Conservation (phyloP, 2,888 invertebrate species). For the Chrysodeixis includens region DNA sequence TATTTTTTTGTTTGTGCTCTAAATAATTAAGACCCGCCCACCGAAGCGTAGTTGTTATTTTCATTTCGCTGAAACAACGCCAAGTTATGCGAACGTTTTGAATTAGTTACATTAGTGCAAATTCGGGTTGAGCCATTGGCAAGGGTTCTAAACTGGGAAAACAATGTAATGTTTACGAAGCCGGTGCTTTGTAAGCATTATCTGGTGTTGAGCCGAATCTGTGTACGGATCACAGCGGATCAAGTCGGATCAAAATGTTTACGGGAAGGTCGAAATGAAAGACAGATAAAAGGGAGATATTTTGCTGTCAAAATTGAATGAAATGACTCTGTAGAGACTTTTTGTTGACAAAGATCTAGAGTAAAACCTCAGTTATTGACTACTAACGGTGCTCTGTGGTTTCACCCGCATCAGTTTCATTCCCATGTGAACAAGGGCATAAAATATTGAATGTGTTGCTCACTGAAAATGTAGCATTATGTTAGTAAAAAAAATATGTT, state of each 20-base stretch:
- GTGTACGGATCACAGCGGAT: slow-evolving; percentile 29
- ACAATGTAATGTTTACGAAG: slow-evolving; percentile 32
- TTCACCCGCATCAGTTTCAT: too few species aligned
- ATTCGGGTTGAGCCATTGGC: slow-evolving; percentile 21
- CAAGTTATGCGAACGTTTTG: slow-evolving; percentile 29
- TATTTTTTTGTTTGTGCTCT: slow-evolving; percentile 19
- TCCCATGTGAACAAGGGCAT: too few species aligned
- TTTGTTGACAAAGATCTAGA: background rate
- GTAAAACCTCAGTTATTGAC: background rate
- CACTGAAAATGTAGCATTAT: too few species aligned
- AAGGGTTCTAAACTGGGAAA: slow-evolving; percentile 18
- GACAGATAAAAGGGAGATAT: background rate
- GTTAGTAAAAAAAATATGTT: too few species aligned
- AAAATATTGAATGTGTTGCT: too few species aligned
- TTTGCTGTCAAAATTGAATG: background rate
- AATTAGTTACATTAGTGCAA: slow-evolving; percentile 23
- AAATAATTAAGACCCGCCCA: slow-evolving; percentile 28
- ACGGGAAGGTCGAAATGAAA: slow-evolving; percentile 13
- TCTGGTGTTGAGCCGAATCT: background rate
- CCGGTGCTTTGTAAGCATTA: slow-evolving; percentile 6
- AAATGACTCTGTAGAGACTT: background rate
- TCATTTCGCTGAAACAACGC: slow-evolving; percentile 22
- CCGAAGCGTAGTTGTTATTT: slow-evolving; percentile 19
- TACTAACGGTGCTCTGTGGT: background rate
- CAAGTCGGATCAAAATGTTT: slow-evolving; percentile 20